Percentiles rank a stretch among this genome's conserved stretches.
These are phyloP conservation scores for Oedothorax gibbosus DNA, from an alignment of 1,140 invertebrate species.

Conservation along the genomic window DNA sequence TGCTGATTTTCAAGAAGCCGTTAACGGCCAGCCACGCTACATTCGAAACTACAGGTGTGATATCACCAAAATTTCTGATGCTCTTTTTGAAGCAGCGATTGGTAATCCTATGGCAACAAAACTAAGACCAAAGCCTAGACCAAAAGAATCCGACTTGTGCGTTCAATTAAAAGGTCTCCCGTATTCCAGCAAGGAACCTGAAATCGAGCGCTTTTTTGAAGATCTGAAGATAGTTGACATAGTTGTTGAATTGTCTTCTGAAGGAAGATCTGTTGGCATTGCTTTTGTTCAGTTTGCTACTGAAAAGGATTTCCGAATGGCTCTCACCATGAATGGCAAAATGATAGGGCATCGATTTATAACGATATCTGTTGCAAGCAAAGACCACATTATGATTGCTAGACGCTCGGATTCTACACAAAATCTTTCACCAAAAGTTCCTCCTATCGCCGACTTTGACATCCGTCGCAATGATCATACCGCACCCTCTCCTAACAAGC, in stretches of 20 bases:
- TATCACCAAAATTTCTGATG: constrained; percentile 60
- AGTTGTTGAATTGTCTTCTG: constrained; percentile 76
- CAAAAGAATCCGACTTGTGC: constrained; percentile 59
- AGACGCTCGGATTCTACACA: not conserved
- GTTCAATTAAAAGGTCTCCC: constrained; percentile 79
- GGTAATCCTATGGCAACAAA: not conserved
- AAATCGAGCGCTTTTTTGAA: constrained; percentile 81
- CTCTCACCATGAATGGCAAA: constrained; percentile 64
- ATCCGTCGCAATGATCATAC: not conserved
- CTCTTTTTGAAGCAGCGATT: constrained; percentile 41
- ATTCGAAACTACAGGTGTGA: constrained; percentile 65
- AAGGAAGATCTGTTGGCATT: constrained; percentile 72
- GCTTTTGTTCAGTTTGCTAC: constrained; percentile 81
- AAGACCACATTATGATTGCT: constrained; percentile 51
- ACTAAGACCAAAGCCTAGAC: constrained; percentile 3
- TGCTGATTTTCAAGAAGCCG: constrained; percentile 77
- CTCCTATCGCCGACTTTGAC: not conserved
- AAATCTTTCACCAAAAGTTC: not conserved
- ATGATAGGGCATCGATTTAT: constrained; percentile 65
- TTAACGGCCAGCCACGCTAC: constrained; percentile 70
- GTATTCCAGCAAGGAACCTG: constrained; percentile 80
- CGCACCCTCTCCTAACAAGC: not conserved
- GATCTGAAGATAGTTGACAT: constrained; percentile 77
- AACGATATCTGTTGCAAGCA: constrained; percentile 63
- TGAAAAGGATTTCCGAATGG: constrained; percentile 73